Base-by-base conservation (phyloP, 1,140 invertebrate genomes). In the Batillaria attramentaria region DNA sequence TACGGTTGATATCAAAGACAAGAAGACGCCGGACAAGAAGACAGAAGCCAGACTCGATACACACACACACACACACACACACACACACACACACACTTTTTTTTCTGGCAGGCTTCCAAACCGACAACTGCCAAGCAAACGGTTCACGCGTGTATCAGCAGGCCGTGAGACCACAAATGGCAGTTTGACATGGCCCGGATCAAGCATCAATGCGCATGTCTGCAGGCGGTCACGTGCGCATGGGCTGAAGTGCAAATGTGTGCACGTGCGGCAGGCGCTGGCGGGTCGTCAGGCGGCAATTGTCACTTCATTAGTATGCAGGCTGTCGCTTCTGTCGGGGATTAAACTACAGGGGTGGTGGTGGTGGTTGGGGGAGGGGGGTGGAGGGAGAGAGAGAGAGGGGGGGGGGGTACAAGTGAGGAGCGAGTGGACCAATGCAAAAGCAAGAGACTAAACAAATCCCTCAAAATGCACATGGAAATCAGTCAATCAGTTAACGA, bases 221-320 rank as follows among this genome's bases (percentile, higher is more conserved):
- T 39, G 39, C 37, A 70, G 68, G 37, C 35, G 24, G 2, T 18
- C 68, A 70, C 68, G 68, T 42, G 68, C 68, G 68, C 37, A 42
- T 42, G 68, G 68, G 68, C 68, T 42, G 68, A 70, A 70, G 68
- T 70, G 68, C 68, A 70, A 70, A 70, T 70, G 68, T 41, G 41
- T 13, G 68, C 68, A 70, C 68, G 68, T 42, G 68, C 35, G 18
- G 13, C 10, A n/a, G 37, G 37, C 68, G 68, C 68, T 35, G 1
- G 18, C 35, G 24, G 20, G 31, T 70, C 68, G 35, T 70, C 37
- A 70, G 41, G 31, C 68, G 33, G 37, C 68, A 70, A 70, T 70
- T 70, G 68, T 39, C 68, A 70, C 68, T 70, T 70, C 68, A 70
- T 70, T 70, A 70, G 68, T 28, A 70, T 70, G 18, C 37, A 70